Conservation (phyloP, 2,797 vertebrate genomes). For the Staurois parvus region DNA sequence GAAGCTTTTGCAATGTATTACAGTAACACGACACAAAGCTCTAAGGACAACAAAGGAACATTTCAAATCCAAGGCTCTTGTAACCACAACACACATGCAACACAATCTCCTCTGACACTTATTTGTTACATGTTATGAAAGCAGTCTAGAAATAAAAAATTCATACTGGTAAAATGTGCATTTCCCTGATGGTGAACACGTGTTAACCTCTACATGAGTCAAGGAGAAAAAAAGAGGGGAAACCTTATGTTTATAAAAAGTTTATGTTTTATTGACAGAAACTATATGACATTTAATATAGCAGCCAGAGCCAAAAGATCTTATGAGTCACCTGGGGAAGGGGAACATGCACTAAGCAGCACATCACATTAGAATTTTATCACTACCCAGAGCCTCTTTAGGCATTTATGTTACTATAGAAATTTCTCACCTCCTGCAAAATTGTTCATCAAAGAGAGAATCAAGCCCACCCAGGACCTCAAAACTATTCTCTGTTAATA, state of each 20-base stretch:
- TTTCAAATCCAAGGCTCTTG: neutral
- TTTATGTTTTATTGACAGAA: constrained; percentile 39
- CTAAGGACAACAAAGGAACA: neutral
- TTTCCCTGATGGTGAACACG: neutral
- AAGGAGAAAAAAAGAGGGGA: constrained; percentile 6
- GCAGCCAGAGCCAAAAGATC: constrained; percentile 18
- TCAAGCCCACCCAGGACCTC: constrained; percentile 19
- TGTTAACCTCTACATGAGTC: neutral
- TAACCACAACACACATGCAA: constrained; percentile 2
- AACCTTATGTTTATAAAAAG: constrained; percentile 25
- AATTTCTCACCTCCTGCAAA: constrained; percentile 38
- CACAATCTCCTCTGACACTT: neutral
- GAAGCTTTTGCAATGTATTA: neutral
- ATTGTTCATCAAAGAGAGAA: constrained; percentile 23
- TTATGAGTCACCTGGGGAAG: constrained; percentile 25
- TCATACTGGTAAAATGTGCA: neutral
- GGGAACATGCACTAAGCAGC: constrained; percentile 14
- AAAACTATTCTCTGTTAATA: constrained; percentile 18
- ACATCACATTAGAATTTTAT: constrained; percentile 36
- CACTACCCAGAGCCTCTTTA: constrained; percentile 36
- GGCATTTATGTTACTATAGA: constrained; percentile 41
- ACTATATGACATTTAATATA: constrained; percentile 22
- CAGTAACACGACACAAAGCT: neutral
- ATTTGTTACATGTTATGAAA: constrained; percentile 11
- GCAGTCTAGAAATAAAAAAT: neutral